These are phyloP conservation scores for Drosophila robusta DNA, from an alignment of 2,888 invertebrate species.

Conservation along the genomic window DNA sequence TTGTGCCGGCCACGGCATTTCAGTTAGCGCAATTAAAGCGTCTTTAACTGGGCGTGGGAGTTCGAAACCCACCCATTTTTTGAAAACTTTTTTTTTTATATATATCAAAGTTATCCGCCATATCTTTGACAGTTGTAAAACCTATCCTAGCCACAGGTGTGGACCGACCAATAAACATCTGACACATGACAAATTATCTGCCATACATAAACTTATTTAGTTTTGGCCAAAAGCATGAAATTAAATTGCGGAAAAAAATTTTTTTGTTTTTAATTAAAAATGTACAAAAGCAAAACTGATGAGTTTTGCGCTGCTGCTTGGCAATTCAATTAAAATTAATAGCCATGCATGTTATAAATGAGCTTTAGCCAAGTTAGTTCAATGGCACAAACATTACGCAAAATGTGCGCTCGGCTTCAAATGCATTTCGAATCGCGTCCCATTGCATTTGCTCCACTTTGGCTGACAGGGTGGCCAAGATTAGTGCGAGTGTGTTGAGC, in stretches of 20 bases:
- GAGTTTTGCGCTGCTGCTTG: slow-evolving; percentile 40
- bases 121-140: background rate
- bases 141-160: slow-evolving; percentile 24
- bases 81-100: background rate
- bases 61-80: slow-evolving; percentile 25
- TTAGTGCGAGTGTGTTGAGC: slow-evolving; percentile 24
- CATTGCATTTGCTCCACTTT: slow-evolving; percentile 65
- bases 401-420: slow-evolving; percentile 29
- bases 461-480: slow-evolving; percentile 52
- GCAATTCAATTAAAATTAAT: slow-evolving; percentile 64
- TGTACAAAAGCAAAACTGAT: slow-evolving; percentile 56
- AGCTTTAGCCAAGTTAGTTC: slow-evolving; percentile 48
- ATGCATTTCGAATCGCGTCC: background rate
- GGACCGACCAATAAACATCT: slow-evolving; percentile 1
- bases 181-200: slow-evolving; percentile 65
- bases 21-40: slow-evolving; percentile 72
- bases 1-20: slow-evolving; percentile 32
- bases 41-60: slow-evolving; percentile 77
- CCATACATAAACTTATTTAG: slow-evolving; percentile 24
- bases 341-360: slow-evolving; percentile 52
- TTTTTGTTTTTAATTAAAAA: slow-evolving; percentile 60
- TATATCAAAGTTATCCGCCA: slow-evolving; percentile 11
- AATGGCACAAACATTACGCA: slow-evolving; percentile 65
- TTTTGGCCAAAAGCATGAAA: slow-evolving; percentile 30
- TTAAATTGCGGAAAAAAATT: slow-evolving; percentile 13